phyloP scores from a whole-genome alignment of 1,140 invertebrate species.

The Anoplolepis gracilipes region DNA sequence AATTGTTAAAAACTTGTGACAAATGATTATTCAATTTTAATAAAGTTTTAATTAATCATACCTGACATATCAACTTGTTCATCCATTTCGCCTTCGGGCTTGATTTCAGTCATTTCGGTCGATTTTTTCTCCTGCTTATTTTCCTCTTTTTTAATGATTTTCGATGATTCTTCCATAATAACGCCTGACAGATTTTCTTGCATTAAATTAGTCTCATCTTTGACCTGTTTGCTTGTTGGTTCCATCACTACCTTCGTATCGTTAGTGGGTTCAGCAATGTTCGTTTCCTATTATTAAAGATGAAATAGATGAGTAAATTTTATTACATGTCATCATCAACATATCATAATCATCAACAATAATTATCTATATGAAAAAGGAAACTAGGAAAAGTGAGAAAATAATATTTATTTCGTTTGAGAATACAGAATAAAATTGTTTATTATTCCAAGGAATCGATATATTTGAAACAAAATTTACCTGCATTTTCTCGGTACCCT shows the following conservation, averaged over 20 bases:
- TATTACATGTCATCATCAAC: background rate
- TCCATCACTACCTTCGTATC: slow-evolving; percentile 64
- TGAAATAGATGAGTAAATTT: background rate
- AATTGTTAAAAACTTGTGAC: background rate
- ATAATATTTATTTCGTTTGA: background rate
- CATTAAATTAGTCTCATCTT: slow-evolving; percentile 73
- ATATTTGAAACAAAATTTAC: slow-evolving; percentile 67
- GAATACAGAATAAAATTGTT: background rate
- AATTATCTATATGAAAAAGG: background rate
- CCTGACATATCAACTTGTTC: slow-evolving; percentile 84
- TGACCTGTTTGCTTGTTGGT: slow-evolving; percentile 70
- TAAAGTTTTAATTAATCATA: slow-evolving; percentile 59
- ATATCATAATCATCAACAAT: too few species aligned
- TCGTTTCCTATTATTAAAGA: slow-evolving; percentile 61
- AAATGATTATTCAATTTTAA: background rate
- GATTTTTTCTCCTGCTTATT: slow-evolving; percentile 76
- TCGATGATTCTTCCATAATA: slow-evolving; percentile 51
- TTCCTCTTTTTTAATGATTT: slow-evolving; percentile 73
- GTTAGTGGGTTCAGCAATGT: slow-evolving; percentile 44
- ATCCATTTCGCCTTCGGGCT: slow-evolving; percentile 76
- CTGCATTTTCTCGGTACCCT: slow-evolving; percentile 80
- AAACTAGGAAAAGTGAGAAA: background rate
- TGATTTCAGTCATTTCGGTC: slow-evolving; percentile 69
- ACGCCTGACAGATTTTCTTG: slow-evolving; percentile 70
- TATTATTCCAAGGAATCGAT: slow-evolving; percentile 11